These are phyloP conservation scores for Ceryle rudis DNA, from an alignment of 2,797 vertebrate species.

Conservation along the genomic window DNA sequence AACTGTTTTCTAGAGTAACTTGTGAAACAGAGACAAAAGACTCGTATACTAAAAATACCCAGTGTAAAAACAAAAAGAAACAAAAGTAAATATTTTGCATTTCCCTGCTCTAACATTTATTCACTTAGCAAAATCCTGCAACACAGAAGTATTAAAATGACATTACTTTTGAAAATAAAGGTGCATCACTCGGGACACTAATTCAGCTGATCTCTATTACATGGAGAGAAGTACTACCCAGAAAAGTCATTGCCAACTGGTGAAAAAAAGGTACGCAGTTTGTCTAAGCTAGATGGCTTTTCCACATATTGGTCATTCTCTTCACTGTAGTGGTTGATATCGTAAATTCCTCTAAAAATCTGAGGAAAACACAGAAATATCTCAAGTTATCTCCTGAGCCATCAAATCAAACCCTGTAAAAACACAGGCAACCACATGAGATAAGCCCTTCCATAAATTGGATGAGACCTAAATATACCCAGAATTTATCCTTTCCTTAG, in stretches of 20 bases:
- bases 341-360: background rate
- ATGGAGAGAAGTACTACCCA: accelerated
- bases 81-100: background rate
- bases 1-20: background rate
- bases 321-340: background rate
- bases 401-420: background rate
- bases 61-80: background rate
- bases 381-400: background rate
- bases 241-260: background rate
- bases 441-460: background rate
- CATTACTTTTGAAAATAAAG: background rate
- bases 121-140: background rate
- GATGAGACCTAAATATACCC: background rate
- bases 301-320: background rate
- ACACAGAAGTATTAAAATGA: background rate
- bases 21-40: background rate
- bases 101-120: background rate
- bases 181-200: background rate
- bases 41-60: background rate
- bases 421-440: background rate
- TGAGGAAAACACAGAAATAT: background rate
- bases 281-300: background rate
- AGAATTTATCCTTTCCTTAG: background rate
- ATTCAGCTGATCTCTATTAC: background rate
- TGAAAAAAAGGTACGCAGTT: background rate